phyloP scores from a whole-genome alignment of 2,797 vertebrate genomes.

The Danio kyathit region DNA sequence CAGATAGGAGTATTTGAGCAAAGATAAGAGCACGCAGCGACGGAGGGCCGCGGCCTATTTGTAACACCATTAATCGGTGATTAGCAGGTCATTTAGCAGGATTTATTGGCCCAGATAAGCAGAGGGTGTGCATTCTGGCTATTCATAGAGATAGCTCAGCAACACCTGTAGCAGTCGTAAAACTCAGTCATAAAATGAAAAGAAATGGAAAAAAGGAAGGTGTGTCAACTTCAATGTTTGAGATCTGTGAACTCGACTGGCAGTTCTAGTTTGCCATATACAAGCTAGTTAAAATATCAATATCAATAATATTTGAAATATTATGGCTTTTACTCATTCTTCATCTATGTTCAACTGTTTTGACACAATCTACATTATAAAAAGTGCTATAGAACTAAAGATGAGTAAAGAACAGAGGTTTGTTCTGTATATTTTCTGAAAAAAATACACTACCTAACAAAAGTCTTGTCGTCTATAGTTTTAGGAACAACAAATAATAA shows the following conservation, averaged over 20 bases:
- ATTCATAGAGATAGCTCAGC: slow-evolving; percentile 15
- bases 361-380: too few species aligned
- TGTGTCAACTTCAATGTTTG: slow-evolving; percentile 2
- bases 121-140: slow-evolving; percentile 71
- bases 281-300: not conserved
- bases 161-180: slow-evolving; percentile 37
- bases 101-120: slow-evolving; percentile 80
- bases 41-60: slow-evolving; percentile 73
- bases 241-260: not conserved
- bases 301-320: too few species aligned
- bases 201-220: slow-evolving; percentile 21
- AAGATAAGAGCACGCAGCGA: slow-evolving; percentile 72
- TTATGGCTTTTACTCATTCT: too few species aligned
- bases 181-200: not conserved
- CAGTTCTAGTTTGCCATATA: not conserved
- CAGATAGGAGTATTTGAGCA: slow-evolving; percentile 65
- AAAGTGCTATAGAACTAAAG: too few species aligned
- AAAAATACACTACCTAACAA: too few species aligned
- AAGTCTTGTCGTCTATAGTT: too few species aligned
- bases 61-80: slow-evolving; percentile 78
- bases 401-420: too few species aligned
- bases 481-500: too few species aligned
- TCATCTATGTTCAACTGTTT: too few species aligned
- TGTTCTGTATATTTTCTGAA: too few species aligned
- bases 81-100: slow-evolving; percentile 79